Evolutionary conservation across 2,113 vertebrate genomes (phyloP), one percentile per base, ranked within the genome.

Genomic region (Petrocephalus microphthalmus): DNA sequence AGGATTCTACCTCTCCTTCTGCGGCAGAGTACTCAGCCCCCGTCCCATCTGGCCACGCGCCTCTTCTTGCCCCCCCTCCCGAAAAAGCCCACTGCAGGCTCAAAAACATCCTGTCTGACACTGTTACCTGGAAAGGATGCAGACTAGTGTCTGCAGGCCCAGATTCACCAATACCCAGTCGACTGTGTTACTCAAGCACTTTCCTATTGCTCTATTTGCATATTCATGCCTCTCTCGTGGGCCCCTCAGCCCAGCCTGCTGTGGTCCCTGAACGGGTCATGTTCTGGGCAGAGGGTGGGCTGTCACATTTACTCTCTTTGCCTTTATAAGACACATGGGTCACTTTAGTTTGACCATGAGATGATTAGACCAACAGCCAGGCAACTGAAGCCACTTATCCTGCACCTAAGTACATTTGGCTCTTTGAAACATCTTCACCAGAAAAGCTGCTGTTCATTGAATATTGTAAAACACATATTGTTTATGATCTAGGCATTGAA

Each of bases 61-160:
- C 22, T 82, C 74, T 6, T 52, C 51, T 54, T 49, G 49, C 11
- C 29, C 37, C 25, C 4, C 47, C 7, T 53, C 11, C 53, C 29
- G 0, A 57, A 33, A n/a, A 22, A 13, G 20, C 54, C 53, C 78
- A 57, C 22, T 54, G 53, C 53, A 29, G 13, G 57, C 52, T 88
- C 74, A 88, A 88, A 78, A 88, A 88, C 87, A 88, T 88, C 87
- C 87, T 88, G 87, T 60, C 74, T 88, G 87, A 78, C 78, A 57
- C 19, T 42, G 13, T 47, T n/a, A 33, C 87, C 87, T 86, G 85
- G 54, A 57, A 19, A 37, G 67, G 67, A 74, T 74, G 67, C 67
- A 74, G 67, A 37, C 33, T 37, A 37, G 29, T 64, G 29, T 74
- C 67, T 74, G 67, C 0, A 29, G 33, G 1, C 25, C 33, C 15